These are phyloP conservation scores for Protonibea diacanthus DNA, from an alignment of 2,797 vertebrate genomes.

Conservation along the genomic window DNA sequence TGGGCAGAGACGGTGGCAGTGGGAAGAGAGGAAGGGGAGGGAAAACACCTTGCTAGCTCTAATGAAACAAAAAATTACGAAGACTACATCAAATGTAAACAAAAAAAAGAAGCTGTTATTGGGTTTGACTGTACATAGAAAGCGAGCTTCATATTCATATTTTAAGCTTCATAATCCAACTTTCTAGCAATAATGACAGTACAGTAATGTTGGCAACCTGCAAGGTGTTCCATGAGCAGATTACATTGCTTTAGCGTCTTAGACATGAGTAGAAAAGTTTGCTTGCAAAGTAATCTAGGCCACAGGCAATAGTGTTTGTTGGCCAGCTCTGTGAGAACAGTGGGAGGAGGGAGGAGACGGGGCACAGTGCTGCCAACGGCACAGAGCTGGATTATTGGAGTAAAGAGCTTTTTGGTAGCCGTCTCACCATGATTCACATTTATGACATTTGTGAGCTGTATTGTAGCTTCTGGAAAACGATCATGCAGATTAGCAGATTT, in stretches of 20 bases:
- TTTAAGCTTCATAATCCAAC: slow-evolving; percentile 10
- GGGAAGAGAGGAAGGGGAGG: neutral
- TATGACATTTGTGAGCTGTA: slow-evolving; percentile 34
- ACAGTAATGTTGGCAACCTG: slow-evolving; percentile 24
- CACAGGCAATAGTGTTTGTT: slow-evolving; percentile 66
- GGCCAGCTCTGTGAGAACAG: slow-evolving; percentile 63
- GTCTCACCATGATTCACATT: slow-evolving; percentile 50
- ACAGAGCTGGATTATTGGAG: slow-evolving; percentile 59
- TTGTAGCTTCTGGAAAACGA: slow-evolving; percentile 28
- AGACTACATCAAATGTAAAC: slow-evolving; percentile 3
- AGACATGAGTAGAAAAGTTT: slow-evolving; percentile 60
- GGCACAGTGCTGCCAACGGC: slow-evolving; percentile 63
- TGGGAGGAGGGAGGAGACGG: slow-evolving; percentile 57
- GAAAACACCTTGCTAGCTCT: neutral
- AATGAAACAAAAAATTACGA: slow-evolving; percentile 25
- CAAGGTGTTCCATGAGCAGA: slow-evolving; percentile 45
- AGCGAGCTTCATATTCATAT: neutral
- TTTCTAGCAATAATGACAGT: slow-evolving; percentile 24
- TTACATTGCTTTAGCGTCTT: slow-evolving; percentile 55
- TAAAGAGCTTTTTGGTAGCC: slow-evolving; percentile 55
- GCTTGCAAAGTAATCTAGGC: slow-evolving; percentile 69
- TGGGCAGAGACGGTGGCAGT: slow-evolving; percentile 6
- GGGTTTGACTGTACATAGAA: neutral
- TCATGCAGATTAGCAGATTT: slow-evolving; percentile 15
- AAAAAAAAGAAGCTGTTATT: slow-evolving; percentile 19